Percentiles rank a stretch among this genome's conserved stretches.
phyloP scores from a whole-genome alignment of 2,113 vertebrate genomes.

The Neogobius melanostomus region DNA sequence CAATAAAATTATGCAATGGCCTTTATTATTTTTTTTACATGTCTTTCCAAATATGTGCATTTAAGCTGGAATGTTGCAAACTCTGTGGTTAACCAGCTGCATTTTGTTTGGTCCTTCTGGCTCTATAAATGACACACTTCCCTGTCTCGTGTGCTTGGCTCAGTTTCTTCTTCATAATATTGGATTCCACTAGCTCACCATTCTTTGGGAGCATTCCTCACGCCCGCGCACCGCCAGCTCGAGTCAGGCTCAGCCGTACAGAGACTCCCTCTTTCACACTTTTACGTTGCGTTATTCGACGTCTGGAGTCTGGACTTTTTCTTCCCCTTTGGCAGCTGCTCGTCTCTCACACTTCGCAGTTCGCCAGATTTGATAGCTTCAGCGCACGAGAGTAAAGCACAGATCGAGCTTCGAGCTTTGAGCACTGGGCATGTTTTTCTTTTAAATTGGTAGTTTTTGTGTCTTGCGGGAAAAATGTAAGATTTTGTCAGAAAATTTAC shows the following conservation, averaged over 20 bases:
- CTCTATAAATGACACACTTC: constrained; percentile 60
- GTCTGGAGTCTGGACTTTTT: constrained; percentile 56
- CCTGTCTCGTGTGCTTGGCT: constrained; percentile 35
- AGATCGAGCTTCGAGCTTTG: too few relatives aligned
- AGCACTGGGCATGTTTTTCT: too few relatives aligned
- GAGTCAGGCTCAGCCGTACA: constrained; percentile 58
- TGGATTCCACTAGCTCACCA: constrained; percentile 3
- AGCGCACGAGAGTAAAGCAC: too few relatives aligned
- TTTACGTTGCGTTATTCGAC: constrained; percentile 36
- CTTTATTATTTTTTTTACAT: not conserved
- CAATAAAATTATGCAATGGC: too few relatives aligned
- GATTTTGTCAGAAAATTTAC: too few relatives aligned
- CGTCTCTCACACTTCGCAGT: constrained; percentile 31
- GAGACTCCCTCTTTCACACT: constrained; percentile 55
- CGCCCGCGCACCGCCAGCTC: constrained; percentile 64
- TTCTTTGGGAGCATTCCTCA: constrained; percentile 63
- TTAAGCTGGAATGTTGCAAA: constrained; percentile 19
- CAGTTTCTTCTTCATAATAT: constrained; percentile 44
- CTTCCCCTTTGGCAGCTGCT: constrained; percentile 49
- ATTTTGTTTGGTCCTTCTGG: constrained; percentile 34
- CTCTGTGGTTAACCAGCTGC: constrained; percentile 26
- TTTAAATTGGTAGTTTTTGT: too few relatives aligned
- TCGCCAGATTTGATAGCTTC: not conserved
- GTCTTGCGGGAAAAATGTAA: too few relatives aligned
- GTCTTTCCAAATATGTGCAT: not conserved